Percentiles rank a stretch among this genome's conserved stretches.
phyloP scores from a whole-genome alignment of 2,888 invertebrate species.

The Boloria euphrosyne region DNA sequence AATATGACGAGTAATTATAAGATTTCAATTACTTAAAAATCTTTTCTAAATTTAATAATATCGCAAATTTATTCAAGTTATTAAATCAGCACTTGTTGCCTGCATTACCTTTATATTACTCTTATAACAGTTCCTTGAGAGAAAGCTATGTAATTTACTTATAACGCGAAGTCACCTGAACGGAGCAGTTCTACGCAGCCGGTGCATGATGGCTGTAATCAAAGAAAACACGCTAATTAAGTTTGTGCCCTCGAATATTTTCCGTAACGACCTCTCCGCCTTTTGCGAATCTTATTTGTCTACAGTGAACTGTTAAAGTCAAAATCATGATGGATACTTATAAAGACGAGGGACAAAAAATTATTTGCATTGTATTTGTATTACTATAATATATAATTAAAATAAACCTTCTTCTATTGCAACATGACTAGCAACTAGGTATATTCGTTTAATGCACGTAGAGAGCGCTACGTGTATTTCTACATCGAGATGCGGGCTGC shows the following conservation, averaged over 20 bases:
- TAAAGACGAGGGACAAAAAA: neutral
- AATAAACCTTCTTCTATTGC: too few relatives aligned
- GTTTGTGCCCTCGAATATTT: conserved; percentile 54
- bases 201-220: conserved; percentile 79
- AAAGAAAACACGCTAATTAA: conserved; percentile 81
- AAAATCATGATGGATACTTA: conserved; percentile 2
- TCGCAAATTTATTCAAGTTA: neutral
- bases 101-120: conserved; percentile 49
- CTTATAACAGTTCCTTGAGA: conserved; percentile 53
- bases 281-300: conserved; percentile 19
- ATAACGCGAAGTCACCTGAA: conserved; percentile 69
- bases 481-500: conserved; percentile 63
- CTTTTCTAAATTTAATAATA: neutral
- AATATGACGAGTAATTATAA: too few relatives aligned
- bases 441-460: conserved; percentile 4
- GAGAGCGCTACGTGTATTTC: conserved; percentile 32
- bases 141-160: conserved; percentile 72
- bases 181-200: conserved; percentile 65
- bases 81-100: conserved; percentile 23
- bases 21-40: neutral
- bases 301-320: conserved; percentile 7
- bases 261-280: conserved; percentile 26
- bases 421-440: neutral
- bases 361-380: neutral
- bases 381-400: neutral